Conservation (phyloP, 2,888 invertebrate genomes). For the Agrypnus murinus region DNA sequence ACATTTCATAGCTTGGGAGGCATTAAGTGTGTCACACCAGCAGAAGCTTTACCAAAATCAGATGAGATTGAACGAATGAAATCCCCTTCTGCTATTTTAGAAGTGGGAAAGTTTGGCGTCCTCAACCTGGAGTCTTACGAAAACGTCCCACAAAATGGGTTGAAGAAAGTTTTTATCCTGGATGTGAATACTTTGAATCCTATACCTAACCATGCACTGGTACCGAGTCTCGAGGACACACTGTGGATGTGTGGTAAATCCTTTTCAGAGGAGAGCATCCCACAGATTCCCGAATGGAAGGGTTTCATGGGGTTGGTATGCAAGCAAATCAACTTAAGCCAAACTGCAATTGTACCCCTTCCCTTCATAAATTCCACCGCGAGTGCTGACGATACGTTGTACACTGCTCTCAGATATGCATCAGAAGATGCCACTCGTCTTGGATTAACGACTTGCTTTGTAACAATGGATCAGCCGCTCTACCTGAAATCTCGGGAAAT, state of each 20-base stretch:
- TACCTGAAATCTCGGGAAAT: constrained; percentile 8
- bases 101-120: constrained; percentile 11
- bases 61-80: background rate
- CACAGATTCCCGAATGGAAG: constrained; percentile 23
- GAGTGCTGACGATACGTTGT: constrained; percentile 12
- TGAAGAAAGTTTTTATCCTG: constrained; percentile 3
- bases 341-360: constrained; percentile 2
- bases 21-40: constrained; percentile 30
- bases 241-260: constrained; percentile 18
- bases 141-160: constrained; percentile 12
- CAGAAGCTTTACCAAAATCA: constrained; percentile 1
- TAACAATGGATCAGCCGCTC: constrained; percentile 26
- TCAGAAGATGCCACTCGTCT: constrained; percentile 3
- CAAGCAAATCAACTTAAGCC: background rate
- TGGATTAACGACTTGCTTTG: constrained; percentile 20
- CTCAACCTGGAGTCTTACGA: constrained; percentile 1
- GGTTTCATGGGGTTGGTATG: constrained; percentile 6
- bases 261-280: background rate
- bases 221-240: background rate
- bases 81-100: constrained; percentile 5
- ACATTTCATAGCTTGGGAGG: constrained; percentile 37
- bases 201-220: background rate
- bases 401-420: constrained; percentile 30
- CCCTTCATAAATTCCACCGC: constrained; percentile 12
- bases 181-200: constrained; percentile 7